Conservation (phyloP, 2,888 invertebrate genomes). For the Meghimatium bilineatum region DNA sequence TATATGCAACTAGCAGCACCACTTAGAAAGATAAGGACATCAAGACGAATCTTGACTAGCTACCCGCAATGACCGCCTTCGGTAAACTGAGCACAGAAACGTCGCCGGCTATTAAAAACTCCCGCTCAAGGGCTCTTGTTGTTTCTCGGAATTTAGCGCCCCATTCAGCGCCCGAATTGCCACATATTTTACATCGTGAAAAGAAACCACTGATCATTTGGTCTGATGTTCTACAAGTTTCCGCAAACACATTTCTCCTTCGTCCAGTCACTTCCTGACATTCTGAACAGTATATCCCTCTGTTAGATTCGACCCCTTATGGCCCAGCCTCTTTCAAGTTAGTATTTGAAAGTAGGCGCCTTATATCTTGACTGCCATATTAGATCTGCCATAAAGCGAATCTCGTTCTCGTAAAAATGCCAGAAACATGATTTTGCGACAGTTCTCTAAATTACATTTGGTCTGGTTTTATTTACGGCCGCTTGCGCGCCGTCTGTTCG, state of each 20-base stretch:
- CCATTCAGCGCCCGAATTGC: background rate
- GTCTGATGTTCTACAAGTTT: background rate
- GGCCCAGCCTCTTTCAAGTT: too few species aligned
- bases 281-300: background rate
- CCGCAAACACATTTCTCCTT: background rate
- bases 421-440: slow-evolving; percentile 26
- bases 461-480: background rate
- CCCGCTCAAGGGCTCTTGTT: background rate
- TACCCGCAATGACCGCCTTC: background rate
- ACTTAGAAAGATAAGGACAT: too few species aligned
- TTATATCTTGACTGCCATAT: slow-evolving; percentile 26
- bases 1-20: too few species aligned
- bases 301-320: too few species aligned
- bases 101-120: background rate
- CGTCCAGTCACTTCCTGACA: background rate
- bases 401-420: slow-evolving; percentile 29
- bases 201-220: background rate
- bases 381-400: slow-evolving; percentile 27
- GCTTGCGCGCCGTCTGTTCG: slow-evolving; percentile 1
- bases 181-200: background rate
- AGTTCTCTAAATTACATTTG: slow-evolving; percentile 13
- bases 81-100: background rate
- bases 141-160: background rate
- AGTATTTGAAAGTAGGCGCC: background rate
- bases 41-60: too few species aligned